Evolutionary conservation across 2,888 invertebrate genomes (phyloP).

Genomic region (Drosophila paramelanica): DNA sequence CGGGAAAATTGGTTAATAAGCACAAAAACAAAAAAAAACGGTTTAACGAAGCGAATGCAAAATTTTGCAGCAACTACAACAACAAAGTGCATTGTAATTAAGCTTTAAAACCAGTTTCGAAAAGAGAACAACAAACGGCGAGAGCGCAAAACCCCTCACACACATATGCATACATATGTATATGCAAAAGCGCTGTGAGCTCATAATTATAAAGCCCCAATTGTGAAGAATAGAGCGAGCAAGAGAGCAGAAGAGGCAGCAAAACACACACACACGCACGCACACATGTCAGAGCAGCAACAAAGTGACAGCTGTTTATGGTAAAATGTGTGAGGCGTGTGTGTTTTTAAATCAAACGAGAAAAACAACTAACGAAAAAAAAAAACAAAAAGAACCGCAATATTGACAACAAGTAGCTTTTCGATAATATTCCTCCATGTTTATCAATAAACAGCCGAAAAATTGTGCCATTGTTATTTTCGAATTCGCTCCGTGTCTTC

Average conservation of each 20-base stretch:
- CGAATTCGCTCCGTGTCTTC: background rate
- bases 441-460: conserved; percentile 32
- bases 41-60: conserved; percentile 67
- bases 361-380: conserved; percentile 10
- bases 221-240: conserved; percentile 31
- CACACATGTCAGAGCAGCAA: conserved; percentile 34
- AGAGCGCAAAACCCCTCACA: conserved; percentile 27
- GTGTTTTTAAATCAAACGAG: conserved; percentile 18
- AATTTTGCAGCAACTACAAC: conserved; percentile 55
- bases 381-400: background rate
- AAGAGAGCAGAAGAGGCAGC: conserved; percentile 5
- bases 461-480: conserved; percentile 4
- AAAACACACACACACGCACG: conserved; percentile 8
- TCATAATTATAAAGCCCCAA: conserved; percentile 61
- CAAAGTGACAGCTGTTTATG: conserved; percentile 76
- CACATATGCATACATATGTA: conserved; percentile 16
- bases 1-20: background rate
- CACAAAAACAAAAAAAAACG: conserved; percentile 6
- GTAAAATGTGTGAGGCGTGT: conserved; percentile 43
- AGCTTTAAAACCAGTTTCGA: conserved; percentile 73
- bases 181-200: conserved; percentile 30
- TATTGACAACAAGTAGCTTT: conserved; percentile 52
- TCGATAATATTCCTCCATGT: conserved; percentile 17
- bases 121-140: conserved; percentile 41
- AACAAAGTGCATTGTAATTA: conserved; percentile 76